Base-by-base conservation (phyloP, 2,888 invertebrate genomes). In the Tipula confusa region DNA sequence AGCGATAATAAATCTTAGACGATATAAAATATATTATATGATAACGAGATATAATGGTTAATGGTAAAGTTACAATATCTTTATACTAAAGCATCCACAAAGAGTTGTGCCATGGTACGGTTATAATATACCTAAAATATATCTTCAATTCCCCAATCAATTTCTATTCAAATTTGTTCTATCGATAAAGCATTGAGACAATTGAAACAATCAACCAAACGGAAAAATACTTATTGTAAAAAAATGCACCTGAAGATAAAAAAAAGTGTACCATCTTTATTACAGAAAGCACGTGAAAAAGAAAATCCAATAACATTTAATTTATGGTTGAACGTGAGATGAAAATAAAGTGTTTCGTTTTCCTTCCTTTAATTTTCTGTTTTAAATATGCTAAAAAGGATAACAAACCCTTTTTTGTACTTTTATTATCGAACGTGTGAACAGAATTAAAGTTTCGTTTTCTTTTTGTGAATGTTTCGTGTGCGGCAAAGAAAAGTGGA, bases 131-230 rank as follows among this genome's bases (percentile, higher is more conserved):
- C 24, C 64, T 24, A 13, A 64, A 18, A n/a, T 7, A 64, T 64
- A 24, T 5, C 64, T 9, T 24, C 64, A 64, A 64, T 64, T 64
- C 64, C 64, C 64, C 64, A 64, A 64, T 64, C 64, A 64, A 64
- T 64, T 24, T 64, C 64, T 64, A 64, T 64, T 64, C 64, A 64
- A 64, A 64, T 64, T 64, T 64, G n/a, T n/a, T n/a, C n/a, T 64
- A 64, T 64, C 64, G 64, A 64, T 64, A 64, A 64, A 64, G 24
- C 11, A 64, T 64, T 64, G 64, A 64, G 64, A 64, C 64, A 64
- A 64, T 64, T 64, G 64, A 64, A 64, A 64, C 64, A 64, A 64
- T 64, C 64, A 64, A 64, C 64, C 64, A 64, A 64, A 64, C 64
- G 24, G 24, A 7, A 24, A 64, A 64, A 38, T 38, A 38, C 38